A percentile compares a stretch with the other conserved stretches of the same genome.
These are phyloP conservation scores for Trachelus stipa DNA, from an alignment of 2,888 invertebrate genomes.

Conservation along the genomic window DNA sequence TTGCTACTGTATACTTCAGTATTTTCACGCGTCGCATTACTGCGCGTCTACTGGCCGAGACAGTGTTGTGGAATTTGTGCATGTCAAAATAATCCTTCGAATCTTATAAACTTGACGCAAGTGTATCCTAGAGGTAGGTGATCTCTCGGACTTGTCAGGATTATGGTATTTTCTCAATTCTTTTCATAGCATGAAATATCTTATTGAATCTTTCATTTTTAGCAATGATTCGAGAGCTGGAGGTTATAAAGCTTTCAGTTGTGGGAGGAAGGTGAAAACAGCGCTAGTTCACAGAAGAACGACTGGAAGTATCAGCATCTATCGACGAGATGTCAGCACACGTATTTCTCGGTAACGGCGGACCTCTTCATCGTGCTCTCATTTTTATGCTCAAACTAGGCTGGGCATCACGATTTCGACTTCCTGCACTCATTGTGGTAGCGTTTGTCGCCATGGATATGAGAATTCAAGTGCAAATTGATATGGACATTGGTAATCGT, in stretches of 20 bases:
- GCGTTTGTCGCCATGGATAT: constrained; percentile 77
- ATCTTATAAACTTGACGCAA: background rate
- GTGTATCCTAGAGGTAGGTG: background rate
- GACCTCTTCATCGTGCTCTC: constrained; percentile 68
- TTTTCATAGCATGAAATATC: background rate
- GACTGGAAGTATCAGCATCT: background rate
- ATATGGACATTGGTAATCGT: constrained; percentile 61
- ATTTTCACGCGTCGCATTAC: background rate
- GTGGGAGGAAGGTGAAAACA: constrained; percentile 15
- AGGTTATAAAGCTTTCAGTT: background rate
- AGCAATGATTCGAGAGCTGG: constrained; percentile 3
- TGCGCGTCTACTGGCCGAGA: background rate
- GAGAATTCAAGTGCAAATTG: constrained; percentile 76
- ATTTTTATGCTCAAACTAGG: constrained; percentile 78
- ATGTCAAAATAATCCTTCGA: background rate
- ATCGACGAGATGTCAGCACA: constrained; percentile 46
- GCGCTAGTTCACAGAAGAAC: constrained; percentile 7
- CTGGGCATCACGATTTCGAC: constrained; percentile 76
- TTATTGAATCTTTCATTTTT: constrained; percentile 1
- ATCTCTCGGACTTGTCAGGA: background rate
- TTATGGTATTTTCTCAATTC: background rate
- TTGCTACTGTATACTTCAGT: background rate
- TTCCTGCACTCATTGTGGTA: constrained; percentile 76
- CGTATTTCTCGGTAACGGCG: constrained; percentile 55
- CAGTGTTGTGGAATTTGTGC: background rate